Evolutionary conservation across 2,888 invertebrate species (phyloP), one percentile per base, ranked within the genome.

Genomic region (Omphaloscelis lunosa): DNA sequence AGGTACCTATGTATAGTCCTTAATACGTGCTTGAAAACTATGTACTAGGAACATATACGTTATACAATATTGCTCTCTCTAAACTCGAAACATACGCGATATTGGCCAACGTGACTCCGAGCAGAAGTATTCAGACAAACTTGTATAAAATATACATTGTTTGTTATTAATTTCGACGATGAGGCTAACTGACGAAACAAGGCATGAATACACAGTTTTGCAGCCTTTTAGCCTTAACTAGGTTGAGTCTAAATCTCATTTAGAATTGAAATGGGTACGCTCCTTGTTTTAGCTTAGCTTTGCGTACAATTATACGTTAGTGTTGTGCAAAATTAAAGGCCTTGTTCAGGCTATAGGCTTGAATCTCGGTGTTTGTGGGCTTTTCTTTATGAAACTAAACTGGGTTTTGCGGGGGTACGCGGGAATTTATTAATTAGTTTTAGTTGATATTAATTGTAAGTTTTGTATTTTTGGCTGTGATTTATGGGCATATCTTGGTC

Each of bases 101-200:
- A 77, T 71, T 77, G 48, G 53, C 6, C 66, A 41, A 85, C 77
- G 83, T 81, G 67, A 81, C 82, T 81, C 7, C n/a, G 3, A 48
- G 45, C 73, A 56, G 65, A 53, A 62, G 41, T 23, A 82, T 70
- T 23, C 61, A 27, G 56, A n/a, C 15, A 15, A 73, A 72, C 65
- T 71, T 48, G 23, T 59, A 70, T 48, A 48, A 61, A 77, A 82
- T 66, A 29, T 41, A 70, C 59, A 80, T 56, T 81, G 81, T 84
- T 78, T 86, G 81, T 70, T 85, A 84, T 85, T 85, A 84, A 85
- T 85, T 86, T 80, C 72, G 12, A 72, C 86, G 76, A 76, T 62
- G 81, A 62, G 71, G n/a, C 39, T 83, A 83, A 79, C 73, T 74
- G 69, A 74, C 9, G 73, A n/a, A 79, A 58, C 73, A 69, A 73